Conservation (phyloP, 1,140 invertebrate species). For the Solen grandis region DNA sequence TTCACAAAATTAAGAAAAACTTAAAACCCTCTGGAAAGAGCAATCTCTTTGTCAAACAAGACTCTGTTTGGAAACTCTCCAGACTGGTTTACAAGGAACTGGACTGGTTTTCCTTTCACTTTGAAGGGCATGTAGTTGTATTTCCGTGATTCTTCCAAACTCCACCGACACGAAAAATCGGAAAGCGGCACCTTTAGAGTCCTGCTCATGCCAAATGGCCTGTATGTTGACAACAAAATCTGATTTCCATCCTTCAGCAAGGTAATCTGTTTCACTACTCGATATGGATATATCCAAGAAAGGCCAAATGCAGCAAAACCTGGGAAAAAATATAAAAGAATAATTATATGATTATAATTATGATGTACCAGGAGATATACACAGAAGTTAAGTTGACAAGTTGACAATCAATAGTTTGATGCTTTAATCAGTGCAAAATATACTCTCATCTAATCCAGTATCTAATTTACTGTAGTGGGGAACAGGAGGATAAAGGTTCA, state of each 20-base stretch:
- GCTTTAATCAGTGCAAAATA: neutral
- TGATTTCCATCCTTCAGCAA: slow-evolving; percentile 32
- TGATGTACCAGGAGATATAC: neutral
- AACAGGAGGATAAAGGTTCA: too few species aligned
- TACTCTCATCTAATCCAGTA: neutral
- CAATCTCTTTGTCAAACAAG: slow-evolving; percentile 34
- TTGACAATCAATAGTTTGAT: neutral
- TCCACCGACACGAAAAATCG: slow-evolving; percentile 22
- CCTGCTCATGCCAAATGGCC: slow-evolving; percentile 28
- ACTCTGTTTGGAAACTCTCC: neutral
- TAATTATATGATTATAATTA: neutral
- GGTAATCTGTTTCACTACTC: slow-evolving; percentile 11
- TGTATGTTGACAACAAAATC: slow-evolving; percentile 19
- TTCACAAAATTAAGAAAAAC: too few species aligned
- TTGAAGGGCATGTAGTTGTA: slow-evolving; percentile 11
- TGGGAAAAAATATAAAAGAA: neutral
- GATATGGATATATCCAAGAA: slow-evolving; percentile 6
- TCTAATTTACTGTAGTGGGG: slow-evolving; percentile 16
- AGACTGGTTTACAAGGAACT: neutral
- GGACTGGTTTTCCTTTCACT: slow-evolving; percentile 8
- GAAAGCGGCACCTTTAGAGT: neutral
- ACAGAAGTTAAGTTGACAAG: neutral
- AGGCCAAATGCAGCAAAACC: slow-evolving; percentile 9
- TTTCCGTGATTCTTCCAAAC: neutral
- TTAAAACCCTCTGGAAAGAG: slow-evolving; percentile 1